Conservation (phyloP, 2,797 vertebrate genomes). For the Spinibarbus caldwelli region DNA sequence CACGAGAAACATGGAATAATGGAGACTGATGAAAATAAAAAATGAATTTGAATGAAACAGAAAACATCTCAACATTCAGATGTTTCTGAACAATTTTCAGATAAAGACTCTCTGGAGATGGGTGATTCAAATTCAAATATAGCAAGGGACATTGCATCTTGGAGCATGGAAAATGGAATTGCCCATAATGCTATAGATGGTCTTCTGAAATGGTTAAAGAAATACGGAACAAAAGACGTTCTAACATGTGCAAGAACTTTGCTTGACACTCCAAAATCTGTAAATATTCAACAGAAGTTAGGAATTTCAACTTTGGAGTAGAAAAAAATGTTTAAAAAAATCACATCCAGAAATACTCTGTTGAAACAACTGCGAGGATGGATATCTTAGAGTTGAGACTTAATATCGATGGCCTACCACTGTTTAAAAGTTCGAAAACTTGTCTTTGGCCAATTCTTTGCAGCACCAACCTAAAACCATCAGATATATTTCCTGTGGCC, state of each 20-base stretch:
- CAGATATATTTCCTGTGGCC: not conserved
- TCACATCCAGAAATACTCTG: not conserved
- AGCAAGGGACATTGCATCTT: not conserved
- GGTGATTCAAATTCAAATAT: not conserved
- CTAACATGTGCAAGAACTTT: not conserved
- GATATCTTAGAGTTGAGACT: not conserved
- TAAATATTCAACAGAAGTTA: not conserved
- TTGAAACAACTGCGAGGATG: not conserved
- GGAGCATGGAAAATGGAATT: not conserved
- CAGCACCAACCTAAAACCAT: not conserved
- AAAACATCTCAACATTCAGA: slow-evolving; percentile 3
- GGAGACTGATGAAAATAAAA: not conserved
- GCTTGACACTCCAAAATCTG: not conserved
- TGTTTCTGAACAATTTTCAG: not conserved
- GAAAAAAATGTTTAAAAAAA: not conserved
- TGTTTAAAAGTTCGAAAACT: not conserved
- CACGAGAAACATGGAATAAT: not conserved
- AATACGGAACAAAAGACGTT: not conserved
- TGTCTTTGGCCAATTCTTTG: not conserved
- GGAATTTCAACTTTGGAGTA: slow-evolving; percentile 1
- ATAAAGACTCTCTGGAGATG: not conserved
- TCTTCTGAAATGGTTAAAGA: not conserved
- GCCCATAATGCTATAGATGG: not conserved
- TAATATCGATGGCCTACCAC: not conserved
- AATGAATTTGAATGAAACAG: not conserved